phyloP scores from a whole-genome alignment of 2,888 invertebrate genomes.

The Salpingus planirostris region DNA sequence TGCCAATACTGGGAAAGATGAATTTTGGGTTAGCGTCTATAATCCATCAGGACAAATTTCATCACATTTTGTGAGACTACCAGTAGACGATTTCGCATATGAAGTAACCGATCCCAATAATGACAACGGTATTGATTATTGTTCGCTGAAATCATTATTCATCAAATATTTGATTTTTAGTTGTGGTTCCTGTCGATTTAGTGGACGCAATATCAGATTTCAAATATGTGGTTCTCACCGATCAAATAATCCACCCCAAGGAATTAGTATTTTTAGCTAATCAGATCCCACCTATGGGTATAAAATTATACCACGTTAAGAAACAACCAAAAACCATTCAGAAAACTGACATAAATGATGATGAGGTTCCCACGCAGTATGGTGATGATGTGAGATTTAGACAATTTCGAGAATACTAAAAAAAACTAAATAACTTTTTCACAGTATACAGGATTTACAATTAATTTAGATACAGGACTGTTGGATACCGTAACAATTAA shows the following conservation, averaged over 20 bases:
- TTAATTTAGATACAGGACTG: conserved; percentile 46
- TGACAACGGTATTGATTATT: no score
- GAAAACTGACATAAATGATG: conserved; percentile 1
- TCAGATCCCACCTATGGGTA: conserved; percentile 5
- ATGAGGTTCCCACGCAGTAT: conserved; percentile 11
- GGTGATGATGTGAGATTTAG: conserved; percentile 18
- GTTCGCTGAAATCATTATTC: no score
- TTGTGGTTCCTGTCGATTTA: conserved; percentile 1
- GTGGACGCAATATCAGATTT: conserved; percentile 9
- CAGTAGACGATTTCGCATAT: conserved; percentile 50
- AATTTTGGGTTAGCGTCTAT: conserved; percentile 68
- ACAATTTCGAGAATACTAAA: not conserved
- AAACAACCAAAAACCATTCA: not conserved
- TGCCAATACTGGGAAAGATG: conserved; percentile 50
- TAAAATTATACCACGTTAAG: conserved; percentile 7
- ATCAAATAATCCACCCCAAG: conserved; percentile 6
- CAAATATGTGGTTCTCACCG: conserved; percentile 3
- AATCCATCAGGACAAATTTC: conserved; percentile 67
- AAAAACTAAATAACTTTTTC: not conserved
- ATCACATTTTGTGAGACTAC: conserved; percentile 53
- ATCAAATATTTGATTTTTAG: conserved; percentile 4
- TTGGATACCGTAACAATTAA: conserved; percentile 45
- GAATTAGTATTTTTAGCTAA: conserved; percentile 57
- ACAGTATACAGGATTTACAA: conserved; percentile 39
- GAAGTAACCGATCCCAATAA: conserved; percentile 56